phyloP scores from a whole-genome alignment of 2,888 invertebrate species.

The Polyommatus icarus region DNA sequence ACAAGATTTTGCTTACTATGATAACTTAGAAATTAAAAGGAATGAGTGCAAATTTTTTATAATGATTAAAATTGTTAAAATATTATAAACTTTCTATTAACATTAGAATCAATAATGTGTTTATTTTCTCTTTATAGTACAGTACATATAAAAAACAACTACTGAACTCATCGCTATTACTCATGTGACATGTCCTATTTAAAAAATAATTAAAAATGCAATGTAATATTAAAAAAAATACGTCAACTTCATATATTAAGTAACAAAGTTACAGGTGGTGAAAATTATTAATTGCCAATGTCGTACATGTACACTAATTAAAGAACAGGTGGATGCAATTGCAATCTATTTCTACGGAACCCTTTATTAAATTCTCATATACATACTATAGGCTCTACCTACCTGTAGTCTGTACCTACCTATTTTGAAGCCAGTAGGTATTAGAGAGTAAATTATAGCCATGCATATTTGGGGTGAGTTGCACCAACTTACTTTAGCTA shows the following conservation, averaged over 20 bases:
- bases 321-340: constrained; percentile 20
- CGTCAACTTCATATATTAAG: not conserved
- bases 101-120: no score
- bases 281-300: not conserved
- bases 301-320: not conserved
- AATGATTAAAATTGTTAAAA: no score
- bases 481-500: no score
- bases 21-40: no score
- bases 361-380: constrained; percentile 9
- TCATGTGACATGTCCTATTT: not conserved
- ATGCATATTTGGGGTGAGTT: no score
- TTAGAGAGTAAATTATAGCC: no score
- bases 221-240: not conserved
- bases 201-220: not conserved
- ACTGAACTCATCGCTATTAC: not conserved
- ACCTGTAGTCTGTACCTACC: no score
- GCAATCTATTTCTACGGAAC: constrained; percentile 1
- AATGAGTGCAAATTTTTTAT: no score
- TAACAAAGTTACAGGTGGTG: not conserved
- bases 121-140: no score
- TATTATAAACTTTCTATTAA: no score
- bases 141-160: not conserved
- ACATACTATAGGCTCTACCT: not conserved
- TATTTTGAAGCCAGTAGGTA: no score
- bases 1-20: not conserved